Percentiles rank a stretch among this genome's conserved stretches.
These are phyloP conservation scores for Chrysochloris asiatica DNA, from an alignment of 2,113 vertebrate genomes.

Conservation along the genomic window DNA sequence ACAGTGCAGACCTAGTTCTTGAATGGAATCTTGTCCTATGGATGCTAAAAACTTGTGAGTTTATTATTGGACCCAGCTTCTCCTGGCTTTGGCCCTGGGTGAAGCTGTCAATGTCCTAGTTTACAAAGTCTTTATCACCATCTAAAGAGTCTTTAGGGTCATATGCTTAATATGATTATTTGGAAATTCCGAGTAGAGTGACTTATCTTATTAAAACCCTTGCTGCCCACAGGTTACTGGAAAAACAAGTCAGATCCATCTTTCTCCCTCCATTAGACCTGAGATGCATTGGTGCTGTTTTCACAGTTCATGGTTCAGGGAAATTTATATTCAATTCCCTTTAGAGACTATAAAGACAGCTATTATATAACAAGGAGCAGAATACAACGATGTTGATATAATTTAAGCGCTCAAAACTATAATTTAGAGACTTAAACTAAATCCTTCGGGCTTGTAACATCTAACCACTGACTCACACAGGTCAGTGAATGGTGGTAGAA, in stretches of 20 bases:
- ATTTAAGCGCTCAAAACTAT: constrained; percentile 10
- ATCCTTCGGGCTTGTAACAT: not conserved
- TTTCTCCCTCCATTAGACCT: not conserved
- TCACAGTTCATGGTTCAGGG: not conserved
- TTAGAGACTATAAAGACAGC: not conserved
- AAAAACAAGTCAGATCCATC: not conserved
- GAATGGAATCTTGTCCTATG: not conserved
- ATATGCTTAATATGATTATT: not conserved
- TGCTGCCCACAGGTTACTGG: not conserved
- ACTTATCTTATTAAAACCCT: not conserved
- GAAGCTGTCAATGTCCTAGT: accelerated
- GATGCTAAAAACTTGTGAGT: not conserved
- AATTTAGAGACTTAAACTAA: not conserved
- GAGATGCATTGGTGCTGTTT: not conserved
- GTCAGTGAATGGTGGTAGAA: not conserved
- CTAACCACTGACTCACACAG: not conserved
- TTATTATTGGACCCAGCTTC: accelerated
- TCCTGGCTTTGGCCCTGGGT: accelerated
- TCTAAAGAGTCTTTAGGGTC: not conserved
- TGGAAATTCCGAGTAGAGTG: not conserved
- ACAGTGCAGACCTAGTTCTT: not conserved
- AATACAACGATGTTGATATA: not conserved
- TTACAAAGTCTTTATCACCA: not conserved
- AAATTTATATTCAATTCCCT: not conserved
- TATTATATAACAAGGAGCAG: not conserved